These are phyloP conservation scores for Bradynema listronoti DNA, from an alignment of 1,140 invertebrate genomes.

Conservation along the genomic window DNA sequence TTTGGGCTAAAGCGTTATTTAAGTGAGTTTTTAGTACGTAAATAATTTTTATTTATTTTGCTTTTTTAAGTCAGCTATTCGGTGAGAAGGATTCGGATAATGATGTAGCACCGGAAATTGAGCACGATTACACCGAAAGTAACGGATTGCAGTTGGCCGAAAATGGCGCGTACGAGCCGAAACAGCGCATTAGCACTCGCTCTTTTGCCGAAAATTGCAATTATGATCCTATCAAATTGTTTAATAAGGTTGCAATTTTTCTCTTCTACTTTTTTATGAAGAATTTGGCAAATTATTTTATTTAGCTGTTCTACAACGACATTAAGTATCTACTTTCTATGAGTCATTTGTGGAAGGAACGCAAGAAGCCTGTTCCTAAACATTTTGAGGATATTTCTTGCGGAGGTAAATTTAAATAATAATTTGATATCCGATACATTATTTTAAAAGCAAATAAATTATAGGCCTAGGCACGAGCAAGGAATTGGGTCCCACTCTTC, in stretches of 20 bases:
- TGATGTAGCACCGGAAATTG: conserved; percentile 92
- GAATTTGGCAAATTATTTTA: conserved; percentile 2
- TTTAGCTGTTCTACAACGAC: conserved; percentile 86
- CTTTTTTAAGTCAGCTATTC: conserved; percentile 77
- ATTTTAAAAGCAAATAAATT: not conserved
- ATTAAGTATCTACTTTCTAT: conserved; percentile 88
- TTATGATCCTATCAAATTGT: conserved; percentile 71
- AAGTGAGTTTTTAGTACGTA: conserved; percentile 67
- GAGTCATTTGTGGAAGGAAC: conserved; percentile 85
- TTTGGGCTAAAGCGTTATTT: conserved; percentile 98
- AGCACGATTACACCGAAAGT: conserved; percentile 69
- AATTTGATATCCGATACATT: not conserved
- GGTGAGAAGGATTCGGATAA: conserved; percentile 90
- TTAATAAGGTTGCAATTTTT: conserved; percentile 62
- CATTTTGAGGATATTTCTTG: conserved; percentile 58
- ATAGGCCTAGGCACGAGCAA: conserved; percentile 19
- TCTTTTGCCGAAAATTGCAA: conserved; percentile 75
- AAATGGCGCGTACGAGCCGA: conserved; percentile 1
- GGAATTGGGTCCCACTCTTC: conserved; percentile 54
- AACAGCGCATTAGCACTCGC: conserved; percentile 68
- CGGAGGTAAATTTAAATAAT: conserved; percentile 14
- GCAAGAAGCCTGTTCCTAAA: conserved; percentile 73
- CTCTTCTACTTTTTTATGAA: conserved; percentile 3
- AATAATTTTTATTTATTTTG: not conserved
- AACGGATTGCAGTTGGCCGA: conserved; percentile 2